Base-by-base conservation (phyloP, 2,888 invertebrate species). In the Adineta ricciae region DNA sequence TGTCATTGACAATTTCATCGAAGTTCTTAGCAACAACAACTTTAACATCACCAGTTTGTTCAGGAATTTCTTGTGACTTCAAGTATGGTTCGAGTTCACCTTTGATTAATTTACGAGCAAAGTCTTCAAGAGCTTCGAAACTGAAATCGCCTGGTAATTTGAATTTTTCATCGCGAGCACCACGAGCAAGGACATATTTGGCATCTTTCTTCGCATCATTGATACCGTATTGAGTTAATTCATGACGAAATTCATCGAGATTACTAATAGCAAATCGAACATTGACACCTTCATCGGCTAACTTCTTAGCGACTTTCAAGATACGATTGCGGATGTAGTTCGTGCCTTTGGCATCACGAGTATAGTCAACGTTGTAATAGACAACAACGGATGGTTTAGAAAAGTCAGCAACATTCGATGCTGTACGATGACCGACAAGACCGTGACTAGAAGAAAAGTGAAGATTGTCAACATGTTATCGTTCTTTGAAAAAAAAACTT, bases 1-100 rank as follows among this genome's bases (percentile, higher is more conserved):
- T 94, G 90, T 98, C 94, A 4, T 93, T 93, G 0, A 99, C 96
- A 86, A 97, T 92, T 85, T 97, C 95, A 89, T 97, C 94, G 91
- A 98, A 99, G 92, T 97, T 99, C 92, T 96, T 96, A 87, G 94
- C 98, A 19, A 99, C 99, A 5, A 95, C 96, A 64, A 96, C 93
- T 91, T 92, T 88, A 46, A 89, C 94, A 83, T 84, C 88, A 88
- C 93, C 93, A 89, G 96, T 95, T 86, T 92, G 92, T 86, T 94
- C 95, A 7, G 99, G 99, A 54, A 97, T 91, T 0, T 95, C 92
- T 90, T 99, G 98, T 0, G 98, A 99, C 91, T 99, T 99, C 87
- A 98, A 91, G 91, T 95, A 97, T 0, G 97, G 94, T 88, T 96
- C 95, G 87, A 98, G 90, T 88, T 94, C 94, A 83, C 94, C 95